These are phyloP conservation scores for Eupithecia centaureata DNA, from an alignment of 2,888 invertebrate species.

Conservation along the genomic window DNA sequence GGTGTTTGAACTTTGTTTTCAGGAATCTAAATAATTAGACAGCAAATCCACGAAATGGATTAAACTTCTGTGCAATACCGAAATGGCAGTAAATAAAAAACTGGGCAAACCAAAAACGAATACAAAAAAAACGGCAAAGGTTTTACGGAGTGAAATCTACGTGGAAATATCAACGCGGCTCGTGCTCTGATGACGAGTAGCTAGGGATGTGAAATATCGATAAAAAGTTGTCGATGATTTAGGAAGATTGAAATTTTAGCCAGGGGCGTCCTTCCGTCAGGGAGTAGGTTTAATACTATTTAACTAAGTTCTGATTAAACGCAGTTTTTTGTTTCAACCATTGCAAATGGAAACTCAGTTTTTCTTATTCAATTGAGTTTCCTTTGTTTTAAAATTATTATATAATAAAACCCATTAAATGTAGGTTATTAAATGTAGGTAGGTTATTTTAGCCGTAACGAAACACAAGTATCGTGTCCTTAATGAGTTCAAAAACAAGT, in stretches of 20 bases:
- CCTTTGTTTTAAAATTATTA: background rate
- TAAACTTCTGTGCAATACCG: constrained; percentile 50
- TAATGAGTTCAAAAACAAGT: constrained; percentile 34
- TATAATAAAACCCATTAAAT: background rate
- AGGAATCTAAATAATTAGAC: constrained; percentile 20
- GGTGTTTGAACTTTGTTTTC: background rate
- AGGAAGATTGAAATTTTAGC: background rate
- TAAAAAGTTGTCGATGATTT: constrained; percentile 51
- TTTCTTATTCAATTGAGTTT: no score
- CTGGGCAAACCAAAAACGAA: constrained; percentile 75
- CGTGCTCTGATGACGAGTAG: constrained; percentile 79
- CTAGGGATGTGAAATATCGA: constrained; percentile 58
- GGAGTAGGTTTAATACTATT: background rate
- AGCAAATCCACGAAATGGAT: constrained; percentile 13
- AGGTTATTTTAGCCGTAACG: background rate
- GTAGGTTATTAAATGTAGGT: no score
- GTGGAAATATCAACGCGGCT: constrained; percentile 81
- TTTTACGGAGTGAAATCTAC: constrained; percentile 83
- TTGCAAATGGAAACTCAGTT: no score
- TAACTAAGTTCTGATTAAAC: background rate
- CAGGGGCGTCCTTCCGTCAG: background rate
- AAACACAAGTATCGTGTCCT: constrained; percentile 13
- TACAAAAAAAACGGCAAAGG: constrained; percentile 79
- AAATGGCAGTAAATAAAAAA: constrained; percentile 73
- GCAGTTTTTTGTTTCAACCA: background rate